These are phyloP conservation scores for Tokudaia muenninki DNA, from an alignment of 2,797 vertebrate genomes.

Conservation along the genomic window DNA sequence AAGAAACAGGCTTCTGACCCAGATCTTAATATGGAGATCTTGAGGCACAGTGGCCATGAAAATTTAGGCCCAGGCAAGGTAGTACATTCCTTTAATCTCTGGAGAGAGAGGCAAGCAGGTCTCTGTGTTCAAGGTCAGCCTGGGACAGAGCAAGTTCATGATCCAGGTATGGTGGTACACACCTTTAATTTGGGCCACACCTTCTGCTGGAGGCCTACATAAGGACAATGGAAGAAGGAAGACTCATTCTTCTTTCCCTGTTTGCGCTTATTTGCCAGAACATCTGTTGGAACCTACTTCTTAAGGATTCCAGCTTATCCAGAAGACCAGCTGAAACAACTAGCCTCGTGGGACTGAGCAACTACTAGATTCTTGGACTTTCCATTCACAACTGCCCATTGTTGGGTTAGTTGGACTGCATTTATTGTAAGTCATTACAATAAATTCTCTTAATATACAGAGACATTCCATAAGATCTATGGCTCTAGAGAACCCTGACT, in stretches of 20 bases:
- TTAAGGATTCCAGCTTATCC: neutral
- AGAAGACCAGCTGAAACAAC: neutral
- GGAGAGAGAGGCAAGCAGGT: neutral
- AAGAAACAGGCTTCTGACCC: neutral
- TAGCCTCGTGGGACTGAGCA: too few species aligned
- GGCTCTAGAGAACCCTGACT: too few species aligned
- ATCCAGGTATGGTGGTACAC: neutral
- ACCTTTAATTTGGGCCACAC: neutral
- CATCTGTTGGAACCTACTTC: neutral
- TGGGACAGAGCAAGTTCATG: neutral
- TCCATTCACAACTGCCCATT: too few species aligned
- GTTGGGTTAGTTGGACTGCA: too few species aligned
- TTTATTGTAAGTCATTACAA: too few species aligned
- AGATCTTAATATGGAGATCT: neutral
- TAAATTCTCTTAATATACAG: too few species aligned
- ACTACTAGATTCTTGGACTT: too few species aligned
- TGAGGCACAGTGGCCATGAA: neutral
- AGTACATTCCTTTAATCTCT: neutral
- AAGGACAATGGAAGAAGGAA: neutral
- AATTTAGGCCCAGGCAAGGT: neutral
- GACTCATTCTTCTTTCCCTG: neutral
- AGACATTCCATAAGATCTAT: too few species aligned
- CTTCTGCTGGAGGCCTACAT: neutral
- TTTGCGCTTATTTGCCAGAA: neutral
- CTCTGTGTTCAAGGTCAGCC: neutral